These are phyloP conservation scores for Drosophila dives DNA, from an alignment of 2,888 invertebrate species.

Conservation along the genomic window DNA sequence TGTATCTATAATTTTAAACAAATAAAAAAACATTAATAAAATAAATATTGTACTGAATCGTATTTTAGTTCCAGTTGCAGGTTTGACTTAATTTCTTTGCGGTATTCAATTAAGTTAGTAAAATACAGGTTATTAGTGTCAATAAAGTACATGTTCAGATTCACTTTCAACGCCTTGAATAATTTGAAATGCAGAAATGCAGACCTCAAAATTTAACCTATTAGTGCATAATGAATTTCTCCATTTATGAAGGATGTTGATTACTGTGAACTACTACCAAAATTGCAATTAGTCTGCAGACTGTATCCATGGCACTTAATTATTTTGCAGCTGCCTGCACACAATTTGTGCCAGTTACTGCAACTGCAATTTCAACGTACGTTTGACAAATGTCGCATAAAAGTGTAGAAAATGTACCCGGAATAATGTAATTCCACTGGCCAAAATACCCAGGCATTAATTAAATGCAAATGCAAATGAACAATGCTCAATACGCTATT, in stretches of 20 bases:
- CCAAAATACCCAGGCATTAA: slow-evolving; percentile 83
- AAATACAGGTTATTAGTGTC: too few relatives aligned
- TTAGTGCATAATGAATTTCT: neutral
- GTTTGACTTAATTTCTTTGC: too few relatives aligned
- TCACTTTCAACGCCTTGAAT: neutral
- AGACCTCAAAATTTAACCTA: neutral
- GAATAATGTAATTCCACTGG: slow-evolving; percentile 90
- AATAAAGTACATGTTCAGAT: neutral
- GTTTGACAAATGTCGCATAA: slow-evolving; percentile 85
- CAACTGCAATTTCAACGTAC: slow-evolving; percentile 7
- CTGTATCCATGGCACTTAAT: neutral
- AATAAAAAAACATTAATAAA: too few relatives aligned
- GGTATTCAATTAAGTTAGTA: too few relatives aligned
- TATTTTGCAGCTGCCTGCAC: neutral
- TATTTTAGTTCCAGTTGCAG: too few relatives aligned
- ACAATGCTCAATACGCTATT: slow-evolving; percentile 23
- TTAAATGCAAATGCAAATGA: slow-evolving; percentile 71
- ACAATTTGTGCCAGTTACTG: neutral
- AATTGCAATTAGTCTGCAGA: neutral
- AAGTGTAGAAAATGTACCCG: slow-evolving; percentile 90
- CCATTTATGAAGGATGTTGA: neutral
- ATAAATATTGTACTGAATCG: too few relatives aligned
- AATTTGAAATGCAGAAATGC: neutral
- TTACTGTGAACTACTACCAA: neutral
- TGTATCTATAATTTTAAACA: too few relatives aligned